A percentile compares a stretch with the other conserved stretches of the same genome.
Evolutionary conservation across 2,113 vertebrate genomes (phyloP).

Genomic region (Carlito syrichta): DNA sequence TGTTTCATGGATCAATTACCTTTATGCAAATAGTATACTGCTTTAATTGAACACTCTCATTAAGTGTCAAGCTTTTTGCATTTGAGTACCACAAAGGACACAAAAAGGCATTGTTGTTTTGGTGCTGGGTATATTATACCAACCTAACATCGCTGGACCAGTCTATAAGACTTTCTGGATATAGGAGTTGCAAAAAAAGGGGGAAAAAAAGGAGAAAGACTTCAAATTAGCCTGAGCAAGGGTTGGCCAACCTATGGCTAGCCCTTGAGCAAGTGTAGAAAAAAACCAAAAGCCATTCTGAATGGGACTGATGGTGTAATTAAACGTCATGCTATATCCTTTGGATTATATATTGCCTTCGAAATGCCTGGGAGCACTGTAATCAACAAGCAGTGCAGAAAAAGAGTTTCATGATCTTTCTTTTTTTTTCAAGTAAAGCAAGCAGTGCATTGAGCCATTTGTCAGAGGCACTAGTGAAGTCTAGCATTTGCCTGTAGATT

Average conservation of each 20-base stretch:
- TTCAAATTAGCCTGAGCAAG: background rate
- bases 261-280: background rate
- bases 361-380: slow-evolving; percentile 25
- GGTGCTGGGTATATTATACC: background rate
- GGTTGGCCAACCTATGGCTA: background rate
- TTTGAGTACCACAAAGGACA: slow-evolving; percentile 3
- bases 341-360: slow-evolving; percentile 27
- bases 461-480: slow-evolving; percentile 7
- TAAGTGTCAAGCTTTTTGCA: slow-evolving; percentile 41
- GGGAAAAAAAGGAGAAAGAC: background rate
- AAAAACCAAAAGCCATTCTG: slow-evolving; percentile 13
- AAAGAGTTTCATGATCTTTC: background rate
- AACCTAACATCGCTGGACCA: background rate
- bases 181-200: background rate
- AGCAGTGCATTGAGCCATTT: background rate
- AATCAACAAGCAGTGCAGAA: slow-evolving; percentile 11
- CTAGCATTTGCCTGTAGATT: slow-evolving; percentile 11
- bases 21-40: slow-evolving; percentile 44
- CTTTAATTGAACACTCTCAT: slow-evolving; percentile 33
- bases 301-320: slow-evolving; percentile 2
- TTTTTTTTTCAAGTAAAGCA: slow-evolving; percentile 47
- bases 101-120: slow-evolving; percentile 6
- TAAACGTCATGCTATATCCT: background rate
- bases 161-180: background rate
- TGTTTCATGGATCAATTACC: slow-evolving; percentile 58